Base-by-base conservation (phyloP, 1,140 invertebrate species). In the Drosophila nasuta region DNA sequence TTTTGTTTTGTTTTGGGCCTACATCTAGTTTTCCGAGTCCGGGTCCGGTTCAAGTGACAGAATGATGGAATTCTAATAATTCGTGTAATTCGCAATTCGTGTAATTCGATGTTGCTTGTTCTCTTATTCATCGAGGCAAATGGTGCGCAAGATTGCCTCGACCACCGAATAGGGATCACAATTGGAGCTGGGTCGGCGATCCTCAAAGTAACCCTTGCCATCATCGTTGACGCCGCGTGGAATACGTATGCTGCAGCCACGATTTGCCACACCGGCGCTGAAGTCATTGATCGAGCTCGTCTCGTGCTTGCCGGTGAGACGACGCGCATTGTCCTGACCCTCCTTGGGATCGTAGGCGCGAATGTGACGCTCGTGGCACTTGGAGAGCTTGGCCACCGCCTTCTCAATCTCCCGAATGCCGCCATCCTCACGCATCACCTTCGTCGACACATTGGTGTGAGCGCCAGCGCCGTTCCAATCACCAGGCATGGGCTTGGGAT, bases 401-500 rank as follows among this genome's bases (percentile, higher is more conserved):
- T 81, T 85, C 69, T 88, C 85, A 15, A 88, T 89, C 0, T 85
- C 86, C 20, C 75, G 65, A n/a, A 89, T 85, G 60, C 97, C 97
- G 75, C 96, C 95, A 5, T 95, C 94, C 20, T 96, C 94, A 66
- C 97, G 93, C 96, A 97, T 98, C 38, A 93, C 93, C 83, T 95
- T 95, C 0, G 97, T 98, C 1, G 96, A 97, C 92, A 97, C 97
- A 92, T 97, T 98, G 57, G 95, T 96, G 77, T 96, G 95, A 17
- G 96, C 96, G 11, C 97, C 97, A 63, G 97, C 96, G 10, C 97
- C 97, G 87, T 97, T 97, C 96, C 96, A 97, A 83, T 97, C 95
- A 28, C 96, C 95, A 0, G 86, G 75, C 60, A 95, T 96, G 1
- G 96, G 96, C 87, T 98, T 98, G 3, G 97, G 97, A 87, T 98